Evolutionary conservation across 2,113 vertebrate genomes (phyloP).

Genomic region (Oostethus manadensis): DNA sequence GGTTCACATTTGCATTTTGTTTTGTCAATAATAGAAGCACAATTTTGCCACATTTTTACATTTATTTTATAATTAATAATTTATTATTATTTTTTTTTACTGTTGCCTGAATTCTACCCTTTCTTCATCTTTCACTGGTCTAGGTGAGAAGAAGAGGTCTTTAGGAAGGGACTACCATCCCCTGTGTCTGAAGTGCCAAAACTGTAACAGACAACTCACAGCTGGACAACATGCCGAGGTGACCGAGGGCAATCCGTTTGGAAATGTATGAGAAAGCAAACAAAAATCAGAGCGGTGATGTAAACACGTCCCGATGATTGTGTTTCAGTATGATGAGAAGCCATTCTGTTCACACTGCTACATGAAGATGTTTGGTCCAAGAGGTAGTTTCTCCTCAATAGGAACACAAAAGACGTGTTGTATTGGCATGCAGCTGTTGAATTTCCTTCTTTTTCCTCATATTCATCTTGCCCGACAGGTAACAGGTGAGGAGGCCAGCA

Average conservation of each 20-base stretch:
- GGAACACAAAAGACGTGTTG: not conserved
- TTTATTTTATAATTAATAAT: no score
- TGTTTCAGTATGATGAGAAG: conserved; percentile 77
- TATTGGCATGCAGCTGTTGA: conserved; percentile 10
- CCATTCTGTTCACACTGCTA: conserved; percentile 78
- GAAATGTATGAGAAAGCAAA: not conserved
- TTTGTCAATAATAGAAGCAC: no score
- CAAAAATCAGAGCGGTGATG: not conserved
- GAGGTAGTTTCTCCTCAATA: conserved; percentile 59
- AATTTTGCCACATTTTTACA: no score
- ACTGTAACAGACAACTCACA: conserved; percentile 74
- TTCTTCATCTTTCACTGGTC: conserved; percentile 14
- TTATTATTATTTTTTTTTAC: no score
- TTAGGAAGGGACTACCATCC: conserved; percentile 80
- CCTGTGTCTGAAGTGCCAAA: conserved; percentile 79
- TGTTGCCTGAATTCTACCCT: no score
- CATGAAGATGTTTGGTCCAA: conserved; percentile 74
- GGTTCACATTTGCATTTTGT: no score
- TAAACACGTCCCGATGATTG: conserved; percentile 16
- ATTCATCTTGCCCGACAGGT: conserved; percentile 44
- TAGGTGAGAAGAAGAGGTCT: conserved; percentile 78
- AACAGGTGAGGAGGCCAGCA: conserved; percentile 44
- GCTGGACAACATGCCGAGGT: conserved; percentile 80
- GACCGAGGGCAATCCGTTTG: conserved; percentile 8
- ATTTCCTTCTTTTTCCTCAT: not conserved